Evolutionary conservation across 2,797 vertebrate species (phyloP).

Genomic region (Hippopotamyrus pictus): DNA sequence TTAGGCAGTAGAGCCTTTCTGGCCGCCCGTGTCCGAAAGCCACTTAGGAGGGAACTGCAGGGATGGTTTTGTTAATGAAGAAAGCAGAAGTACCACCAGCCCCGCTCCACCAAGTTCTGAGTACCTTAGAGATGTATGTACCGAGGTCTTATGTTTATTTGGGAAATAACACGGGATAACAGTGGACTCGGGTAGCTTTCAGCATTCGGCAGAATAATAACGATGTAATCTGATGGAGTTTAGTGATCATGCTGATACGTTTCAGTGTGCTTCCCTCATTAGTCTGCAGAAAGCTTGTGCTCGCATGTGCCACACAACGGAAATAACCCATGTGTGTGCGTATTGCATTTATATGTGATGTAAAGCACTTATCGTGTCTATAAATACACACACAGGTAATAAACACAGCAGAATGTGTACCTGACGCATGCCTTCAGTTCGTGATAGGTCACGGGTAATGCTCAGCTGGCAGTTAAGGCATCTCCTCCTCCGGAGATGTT

Average conservation of each 20-base stretch:
- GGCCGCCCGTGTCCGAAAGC: neutral
- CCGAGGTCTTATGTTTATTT: neutral
- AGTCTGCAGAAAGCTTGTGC: neutral
- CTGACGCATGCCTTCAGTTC: neutral
- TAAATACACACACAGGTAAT: neutral
- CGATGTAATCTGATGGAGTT: neutral
- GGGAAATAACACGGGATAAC: neutral
- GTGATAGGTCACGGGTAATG: neutral
- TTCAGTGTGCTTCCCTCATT: neutral
- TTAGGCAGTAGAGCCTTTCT: neutral
- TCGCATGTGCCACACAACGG: neutral
- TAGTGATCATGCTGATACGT: neutral
- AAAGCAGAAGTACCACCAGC: neutral
- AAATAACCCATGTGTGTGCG: neutral
- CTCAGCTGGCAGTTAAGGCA: neutral
- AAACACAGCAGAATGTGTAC: neutral
- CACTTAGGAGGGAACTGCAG: conserved; percentile 40
- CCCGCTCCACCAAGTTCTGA: neutral
- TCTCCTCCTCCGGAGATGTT: neutral
- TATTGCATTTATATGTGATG: neutral
- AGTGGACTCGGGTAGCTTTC: neutral
- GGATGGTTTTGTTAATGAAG: neutral
- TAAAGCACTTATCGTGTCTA: neutral
- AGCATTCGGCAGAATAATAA: neutral
- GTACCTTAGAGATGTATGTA: neutral